These are phyloP conservation scores for Diprion similis DNA, from an alignment of 1,140 invertebrate genomes.

Conservation along the genomic window DNA sequence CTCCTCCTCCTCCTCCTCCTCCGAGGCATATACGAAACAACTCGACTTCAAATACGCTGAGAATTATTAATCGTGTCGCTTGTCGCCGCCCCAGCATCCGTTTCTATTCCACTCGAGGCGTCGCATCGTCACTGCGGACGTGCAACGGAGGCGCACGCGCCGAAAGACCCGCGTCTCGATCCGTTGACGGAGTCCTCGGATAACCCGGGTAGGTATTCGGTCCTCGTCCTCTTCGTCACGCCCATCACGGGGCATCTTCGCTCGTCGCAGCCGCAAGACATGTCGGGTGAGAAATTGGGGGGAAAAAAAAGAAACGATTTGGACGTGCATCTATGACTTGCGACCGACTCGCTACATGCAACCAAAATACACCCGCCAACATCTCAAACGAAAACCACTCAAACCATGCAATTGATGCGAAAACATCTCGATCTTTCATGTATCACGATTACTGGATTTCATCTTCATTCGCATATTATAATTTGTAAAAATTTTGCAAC, in stretches of 20 bases:
- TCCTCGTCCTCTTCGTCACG: slow-evolving; percentile 50
- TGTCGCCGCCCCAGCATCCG: slow-evolving; percentile 39
- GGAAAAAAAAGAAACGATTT: too few relatives aligned
- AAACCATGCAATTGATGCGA: too few relatives aligned
- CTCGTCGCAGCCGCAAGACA: slow-evolving; percentile 50
- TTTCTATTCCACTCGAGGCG: slow-evolving; percentile 16
- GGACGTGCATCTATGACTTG: too few relatives aligned
- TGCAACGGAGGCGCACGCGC: slow-evolving; percentile 31
- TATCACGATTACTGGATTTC: too few relatives aligned
- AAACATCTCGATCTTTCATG: too few relatives aligned
- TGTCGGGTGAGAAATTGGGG: slow-evolving; percentile 25
- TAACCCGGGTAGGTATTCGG: slow-evolving; percentile 45
- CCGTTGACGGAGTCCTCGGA: slow-evolving; percentile 46
- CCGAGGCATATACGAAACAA: too few relatives aligned
- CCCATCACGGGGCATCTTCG: slow-evolving; percentile 52
- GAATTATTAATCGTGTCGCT: slow-evolving; percentile 48
- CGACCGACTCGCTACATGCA: too few relatives aligned
- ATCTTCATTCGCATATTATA: too few relatives aligned
- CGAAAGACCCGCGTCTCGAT: slow-evolving; percentile 28
- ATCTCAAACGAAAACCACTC: too few relatives aligned
- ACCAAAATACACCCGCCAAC: too few relatives aligned
- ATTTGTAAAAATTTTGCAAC: too few relatives aligned
- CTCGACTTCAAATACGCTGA: slow-evolving; percentile 5
- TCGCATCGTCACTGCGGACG: slow-evolving; percentile 20
- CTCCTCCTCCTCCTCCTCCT: too few relatives aligned